Base-by-base conservation (phyloP, 2,113 vertebrate genomes). In the Electrona antarctica region DNA sequence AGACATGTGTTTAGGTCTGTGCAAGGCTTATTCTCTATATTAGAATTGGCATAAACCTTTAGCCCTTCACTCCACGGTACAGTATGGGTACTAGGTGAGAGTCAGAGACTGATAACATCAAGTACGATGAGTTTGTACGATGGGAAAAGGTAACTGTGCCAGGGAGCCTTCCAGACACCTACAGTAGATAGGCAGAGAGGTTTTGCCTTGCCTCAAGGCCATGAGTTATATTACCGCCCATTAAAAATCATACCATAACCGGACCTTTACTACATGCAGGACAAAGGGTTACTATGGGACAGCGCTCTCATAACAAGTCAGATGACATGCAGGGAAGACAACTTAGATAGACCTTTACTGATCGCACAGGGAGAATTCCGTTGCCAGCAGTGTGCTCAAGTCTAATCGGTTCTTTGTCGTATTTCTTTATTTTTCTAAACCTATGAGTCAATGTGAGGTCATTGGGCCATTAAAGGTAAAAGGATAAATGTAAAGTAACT, bases 91-190 rank as follows among this genome's bases (percentile, higher is more conserved):
- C 59, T 60, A 82, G 69, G 71, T 68, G 63, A 72, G 15, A 67
- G n/a, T 67, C n/a, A 55, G 51, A 47, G 45, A 65, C 13, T 8
- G 54, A 79, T 84, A 71, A 61, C 62, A 15, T 6, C 10, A 1
- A 12, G 21, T 7, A 2, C 52, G 33, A 61, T 2, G 12, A 45
- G 69, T 57, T 4, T 48, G 15, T 48, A 62, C 67, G 9, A 62
- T 68, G 49, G 12, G 8, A 11, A 52, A 48, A 71, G 77, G 76
- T 86, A 73, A 88, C 69, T 88, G 14, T 64, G 66, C 55, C 77
- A 69, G 13, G 71, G 58, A 78, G 76, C 46, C 76, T 67, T 7
- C 5, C 9, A 11, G 8, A 12, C 49, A 8, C 2, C 1, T 41
- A 4, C 33, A 41, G 33, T 41, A 0, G 12, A 13, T 13, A 58